These are phyloP conservation scores for Dasysyrphus albostriatus DNA, from an alignment of 2,888 invertebrate species.

Conservation along the genomic window DNA sequence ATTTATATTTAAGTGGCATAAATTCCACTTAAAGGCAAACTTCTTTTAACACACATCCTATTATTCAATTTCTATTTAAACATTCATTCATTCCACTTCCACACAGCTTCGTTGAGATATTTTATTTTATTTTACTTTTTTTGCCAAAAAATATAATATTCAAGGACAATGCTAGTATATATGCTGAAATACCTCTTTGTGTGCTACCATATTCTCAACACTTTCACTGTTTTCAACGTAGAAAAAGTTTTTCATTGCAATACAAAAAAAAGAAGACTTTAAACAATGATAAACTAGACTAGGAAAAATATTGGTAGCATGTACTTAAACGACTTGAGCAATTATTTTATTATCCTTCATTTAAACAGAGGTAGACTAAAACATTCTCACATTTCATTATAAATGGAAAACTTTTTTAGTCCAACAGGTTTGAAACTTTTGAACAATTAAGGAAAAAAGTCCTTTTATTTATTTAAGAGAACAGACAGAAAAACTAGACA, in stretches of 20 bases:
- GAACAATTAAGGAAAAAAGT: background rate
- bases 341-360: slow-evolving; percentile 44
- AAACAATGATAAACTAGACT: slow-evolving; percentile 43
- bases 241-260: background rate
- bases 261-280: slow-evolving; percentile 6
- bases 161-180: background rate
- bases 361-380: background rate
- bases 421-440: slow-evolving; percentile 22
- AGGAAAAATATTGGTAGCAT: background rate
- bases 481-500: background rate
- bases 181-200: background rate
- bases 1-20: background rate
- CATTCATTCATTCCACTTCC: background rate
- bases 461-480: background rate
- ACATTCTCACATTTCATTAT: background rate
- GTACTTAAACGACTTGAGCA: slow-evolving; percentile 48
- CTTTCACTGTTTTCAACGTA: background rate
- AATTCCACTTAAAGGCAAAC: background rate
- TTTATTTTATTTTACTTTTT: background rate
- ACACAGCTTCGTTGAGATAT: background rate
- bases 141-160: background rate
- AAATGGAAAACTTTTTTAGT: slow-evolving; percentile 1
- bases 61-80: background rate
- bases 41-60: background rate
- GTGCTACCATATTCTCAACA: background rate